Base-by-base conservation (phyloP, 2,888 invertebrate genomes). In the Copidosoma aretas region DNA sequence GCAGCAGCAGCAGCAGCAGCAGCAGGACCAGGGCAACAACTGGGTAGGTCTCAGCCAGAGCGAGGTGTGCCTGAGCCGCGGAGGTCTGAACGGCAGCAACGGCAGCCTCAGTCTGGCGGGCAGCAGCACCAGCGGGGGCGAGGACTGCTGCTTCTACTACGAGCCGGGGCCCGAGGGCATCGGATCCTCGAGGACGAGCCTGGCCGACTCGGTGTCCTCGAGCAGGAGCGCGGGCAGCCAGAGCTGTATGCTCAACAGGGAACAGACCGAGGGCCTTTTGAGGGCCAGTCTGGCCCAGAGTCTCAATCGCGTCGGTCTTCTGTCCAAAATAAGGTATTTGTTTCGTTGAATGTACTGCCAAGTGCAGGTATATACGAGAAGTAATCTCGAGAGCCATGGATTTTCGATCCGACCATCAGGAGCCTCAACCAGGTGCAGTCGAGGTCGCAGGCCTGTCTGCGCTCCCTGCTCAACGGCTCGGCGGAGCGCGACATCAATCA, bases 11-110 rank as follows among this genome's bases (percentile, higher is more conserved):
- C 53, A 64, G 41, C 32, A 71, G 14, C 74, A 73, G 12, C 66
- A 72, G 46, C 71, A 67, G 39, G 68, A 67, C 8, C 52, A 22
- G 14, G 64, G 43, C 56, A 61, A 14, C 63, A 68, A 25, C 64
- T 52, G 53, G 73, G 72, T 41, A 56, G 77, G 81, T 56, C 76
- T 86, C 65, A 85, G 85, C 71, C 85, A 86, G 74, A 85, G 85
- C 72, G 86, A 86, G 70, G 84, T 84, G 79, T 86, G 85, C 22
- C 75, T 86, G 59, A 83, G 81, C 56, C 74, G 79, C 52, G 76
- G 77, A n/a, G 8, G 15, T 2, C 62, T 81, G 41, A 75, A 77
- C n/a, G 79, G 76, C 41, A 83, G 83, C 54, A 71, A 74, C 12
- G 77, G 76, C 12, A 80, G 80, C 58, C 73, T 82, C 15, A 80